These are phyloP conservation scores for Sebastolobus alascanus DNA, from an alignment of 2,797 vertebrate genomes.

Conservation along the genomic window DNA sequence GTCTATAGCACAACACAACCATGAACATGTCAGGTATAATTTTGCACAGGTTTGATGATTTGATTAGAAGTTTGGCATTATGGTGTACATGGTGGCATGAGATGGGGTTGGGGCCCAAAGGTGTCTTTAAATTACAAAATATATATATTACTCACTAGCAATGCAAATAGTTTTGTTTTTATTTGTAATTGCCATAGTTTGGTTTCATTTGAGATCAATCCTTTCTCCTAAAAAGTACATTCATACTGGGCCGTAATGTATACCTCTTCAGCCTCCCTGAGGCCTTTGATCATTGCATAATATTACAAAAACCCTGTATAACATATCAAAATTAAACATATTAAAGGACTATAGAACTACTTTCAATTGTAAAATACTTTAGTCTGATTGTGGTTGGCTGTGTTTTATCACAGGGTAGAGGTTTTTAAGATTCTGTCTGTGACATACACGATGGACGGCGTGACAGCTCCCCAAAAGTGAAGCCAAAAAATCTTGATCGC, in stretches of 20 bases:
- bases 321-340: neutral
- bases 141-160: too few species aligned
- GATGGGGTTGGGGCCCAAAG: neutral
- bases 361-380: neutral
- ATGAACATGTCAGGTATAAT: neutral
- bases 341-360: neutral
- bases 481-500: too few species aligned
- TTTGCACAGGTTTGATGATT: neutral
- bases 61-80: neutral
- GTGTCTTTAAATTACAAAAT: neutral
- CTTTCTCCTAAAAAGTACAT: neutral
- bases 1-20: neutral
- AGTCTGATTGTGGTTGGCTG: neutral
- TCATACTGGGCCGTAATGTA: neutral
- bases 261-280: too few species aligned
- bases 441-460: too few species aligned
- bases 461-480: too few species aligned
- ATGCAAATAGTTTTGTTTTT: too few species aligned
- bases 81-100: neutral
- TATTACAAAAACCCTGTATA: neutral
- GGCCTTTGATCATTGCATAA: too few species aligned
- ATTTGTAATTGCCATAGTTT: neutral
- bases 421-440: neutral
- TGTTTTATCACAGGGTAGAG: neutral
- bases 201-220: neutral